Evolutionary conservation across 2,113 vertebrate genomes (phyloP).

Genomic region (Numenius arquata): DNA sequence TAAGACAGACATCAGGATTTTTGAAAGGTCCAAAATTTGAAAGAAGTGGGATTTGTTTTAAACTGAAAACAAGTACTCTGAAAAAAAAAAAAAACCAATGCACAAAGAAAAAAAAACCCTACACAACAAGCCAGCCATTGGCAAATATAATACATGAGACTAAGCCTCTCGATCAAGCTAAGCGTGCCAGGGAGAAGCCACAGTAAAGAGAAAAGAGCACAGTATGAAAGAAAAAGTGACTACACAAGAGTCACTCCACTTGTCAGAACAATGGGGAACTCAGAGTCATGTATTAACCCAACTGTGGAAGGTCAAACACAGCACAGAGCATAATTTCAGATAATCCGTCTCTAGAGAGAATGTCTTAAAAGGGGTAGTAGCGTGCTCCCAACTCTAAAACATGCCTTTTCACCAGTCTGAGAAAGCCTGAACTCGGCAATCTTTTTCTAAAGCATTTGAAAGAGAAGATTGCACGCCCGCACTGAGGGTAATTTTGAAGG

Average conservation of each 20-base stretch:
- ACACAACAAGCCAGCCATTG: background rate
- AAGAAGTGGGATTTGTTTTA: background rate
- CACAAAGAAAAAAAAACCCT: background rate
- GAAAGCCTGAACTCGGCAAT: background rate
- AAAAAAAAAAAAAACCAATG: background rate
- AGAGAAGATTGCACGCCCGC: background rate
- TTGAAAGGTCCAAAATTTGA: background rate
- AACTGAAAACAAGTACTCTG: background rate
- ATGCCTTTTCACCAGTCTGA: background rate
- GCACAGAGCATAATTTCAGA: background rate
- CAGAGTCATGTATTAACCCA: background rate
- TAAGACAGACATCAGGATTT: background rate
- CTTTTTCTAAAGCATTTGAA: background rate
- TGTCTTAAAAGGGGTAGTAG: background rate
- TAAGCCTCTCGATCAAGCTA: background rate
- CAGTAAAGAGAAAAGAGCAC: background rate
- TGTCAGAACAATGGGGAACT: background rate
- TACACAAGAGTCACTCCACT: background rate
- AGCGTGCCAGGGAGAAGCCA: background rate
- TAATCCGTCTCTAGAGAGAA: background rate
- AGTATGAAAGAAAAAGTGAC: background rate
- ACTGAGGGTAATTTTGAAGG: background rate
- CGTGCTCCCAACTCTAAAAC: background rate
- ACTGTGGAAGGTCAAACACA: background rate
- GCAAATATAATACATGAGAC: background rate